phyloP scores from a whole-genome alignment of 2,797 vertebrate genomes.

The Ctenopoma multispine region DNA sequence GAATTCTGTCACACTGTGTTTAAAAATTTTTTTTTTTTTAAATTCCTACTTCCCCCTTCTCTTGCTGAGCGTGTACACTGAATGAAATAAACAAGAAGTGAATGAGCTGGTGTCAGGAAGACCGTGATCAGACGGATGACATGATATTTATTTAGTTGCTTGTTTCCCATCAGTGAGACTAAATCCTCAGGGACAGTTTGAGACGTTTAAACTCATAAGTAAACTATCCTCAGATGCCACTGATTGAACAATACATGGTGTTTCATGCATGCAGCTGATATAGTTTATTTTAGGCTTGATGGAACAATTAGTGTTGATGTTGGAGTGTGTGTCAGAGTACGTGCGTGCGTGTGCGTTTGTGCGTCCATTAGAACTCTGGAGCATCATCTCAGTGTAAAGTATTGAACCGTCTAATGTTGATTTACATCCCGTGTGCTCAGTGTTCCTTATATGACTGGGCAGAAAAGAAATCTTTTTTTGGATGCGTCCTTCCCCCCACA shows the following conservation, averaged over 20 bases:
- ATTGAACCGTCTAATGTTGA: conserved; percentile 60
- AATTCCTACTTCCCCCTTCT: conserved; percentile 53
- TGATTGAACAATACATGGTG: conserved; percentile 74
- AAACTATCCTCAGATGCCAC: conserved; percentile 73
- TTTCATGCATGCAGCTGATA: conserved; percentile 64
- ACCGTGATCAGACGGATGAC: conserved; percentile 72
- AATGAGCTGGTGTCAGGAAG: conserved; percentile 81
- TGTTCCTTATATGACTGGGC: conserved; percentile 81
- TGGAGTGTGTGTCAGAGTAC: conserved; percentile 16
- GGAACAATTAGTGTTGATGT: conserved; percentile 71
- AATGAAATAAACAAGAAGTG: conserved; percentile 81
- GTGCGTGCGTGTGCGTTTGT: conserved; percentile 3
- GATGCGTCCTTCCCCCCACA: conserved; percentile 67
- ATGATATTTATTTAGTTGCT: conserved; percentile 83
- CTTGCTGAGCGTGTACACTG: conserved; percentile 36
- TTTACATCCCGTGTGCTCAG: conserved; percentile 64
- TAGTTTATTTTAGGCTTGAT: conserved; percentile 71
- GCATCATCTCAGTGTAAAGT: conserved; percentile 48
- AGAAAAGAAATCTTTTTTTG: conserved; percentile 75
- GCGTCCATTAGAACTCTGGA: conserved; percentile 35
- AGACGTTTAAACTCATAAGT: conserved; percentile 75
- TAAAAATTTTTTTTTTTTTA: conserved; percentile 3
- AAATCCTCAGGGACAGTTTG: conserved; percentile 66
- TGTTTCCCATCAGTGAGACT: conserved; percentile 79
- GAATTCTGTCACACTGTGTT: conserved; percentile 6